Evolutionary conservation across 64 coral and sea anemone genomes (phyloP).

Genomic region (Porites australiensis): DNA sequence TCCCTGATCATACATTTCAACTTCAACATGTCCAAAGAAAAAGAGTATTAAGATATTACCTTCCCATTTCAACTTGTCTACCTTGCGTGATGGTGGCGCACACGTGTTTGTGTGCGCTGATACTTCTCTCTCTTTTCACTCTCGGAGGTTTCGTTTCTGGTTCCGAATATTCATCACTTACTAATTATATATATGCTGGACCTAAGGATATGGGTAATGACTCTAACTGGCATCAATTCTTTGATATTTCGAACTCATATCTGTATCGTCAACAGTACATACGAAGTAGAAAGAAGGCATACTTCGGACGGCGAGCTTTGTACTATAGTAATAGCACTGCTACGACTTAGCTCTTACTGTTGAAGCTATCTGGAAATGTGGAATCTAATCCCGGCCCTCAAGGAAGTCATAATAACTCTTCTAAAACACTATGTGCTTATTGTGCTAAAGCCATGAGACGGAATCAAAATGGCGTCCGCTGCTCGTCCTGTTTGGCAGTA

Average conservation of each 20-base stretch:
- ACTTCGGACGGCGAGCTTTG: not conserved
- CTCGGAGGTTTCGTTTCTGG: not conserved
- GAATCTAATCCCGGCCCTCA: not conserved
- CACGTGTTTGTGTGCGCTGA: not conserved
- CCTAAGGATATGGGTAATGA: not conserved
- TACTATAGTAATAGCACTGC: slow-evolving; percentile 9
- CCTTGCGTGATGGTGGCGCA: not conserved
- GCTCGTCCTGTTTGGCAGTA: slow-evolving; percentile 4
- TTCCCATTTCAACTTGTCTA: no score
- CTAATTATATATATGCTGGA: not conserved
- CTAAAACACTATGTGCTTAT: not conserved
- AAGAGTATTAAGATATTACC: no score
- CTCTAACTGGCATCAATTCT: not conserved
- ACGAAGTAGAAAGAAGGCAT: not conserved
- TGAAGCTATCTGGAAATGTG: not conserved
- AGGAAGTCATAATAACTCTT: not conserved
- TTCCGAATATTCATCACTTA: not conserved
- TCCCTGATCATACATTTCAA: no score
- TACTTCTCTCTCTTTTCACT: no score
- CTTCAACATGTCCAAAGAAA: no score
- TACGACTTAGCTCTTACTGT: not conserved
- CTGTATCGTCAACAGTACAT: not conserved
- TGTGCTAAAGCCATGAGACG: slow-evolving; percentile 2
- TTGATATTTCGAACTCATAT: no score
- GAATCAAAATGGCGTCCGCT: slow-evolving; percentile 16